Base-by-base conservation (phyloP, 2,113 vertebrate species). In the Microcebus lehilahytsara region DNA sequence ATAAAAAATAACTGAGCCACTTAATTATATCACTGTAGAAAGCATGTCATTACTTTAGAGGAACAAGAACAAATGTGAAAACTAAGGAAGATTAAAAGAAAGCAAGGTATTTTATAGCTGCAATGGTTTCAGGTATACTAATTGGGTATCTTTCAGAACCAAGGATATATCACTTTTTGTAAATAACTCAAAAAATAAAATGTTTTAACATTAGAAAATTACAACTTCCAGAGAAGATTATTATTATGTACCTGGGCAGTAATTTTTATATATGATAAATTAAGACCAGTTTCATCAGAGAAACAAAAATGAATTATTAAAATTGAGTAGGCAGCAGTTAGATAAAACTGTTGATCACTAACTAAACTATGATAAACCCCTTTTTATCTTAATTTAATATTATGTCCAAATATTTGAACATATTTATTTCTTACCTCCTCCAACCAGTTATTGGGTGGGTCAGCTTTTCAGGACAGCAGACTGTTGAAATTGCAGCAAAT, bases 371-470 rank as follows among this genome's bases (percentile, higher is more conserved):
- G 11, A 80, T 9, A 60, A 78, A 85, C 7, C 8, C 16, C 53
- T 88, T 84, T 23, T 8, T 17, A 23, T 46, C 30, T 66, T 34
- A 75, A 37, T 83, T 93, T 95, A 80, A 30, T 10, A 77, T 77
- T 49, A 77, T 77, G 42, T 77, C 13, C 22, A 83, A 37, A 79
- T 77, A 93, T 66, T 67, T 92, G 60, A 53, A 72, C 17, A 1
- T 32, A 40, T 80, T 89, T 78, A 34, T 23, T 62, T 96, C 93
- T 99, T 99, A 99, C 99, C 99, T 99, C 98, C 99, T 99, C 99
- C 99, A 99, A 93, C 99, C 99, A 40, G 95, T 98, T 96, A 99
- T 97, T 0, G 99, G 99, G 79, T 98, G 98, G 0, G 98, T 97
- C 95, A 98, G 98, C 98, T 98, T 99, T 92, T 98, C 98, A 23